Percentiles rank a stretch among this genome's conserved stretches.
Conservation (phyloP, 2,888 invertebrate species). For the Automeris io region DNA sequence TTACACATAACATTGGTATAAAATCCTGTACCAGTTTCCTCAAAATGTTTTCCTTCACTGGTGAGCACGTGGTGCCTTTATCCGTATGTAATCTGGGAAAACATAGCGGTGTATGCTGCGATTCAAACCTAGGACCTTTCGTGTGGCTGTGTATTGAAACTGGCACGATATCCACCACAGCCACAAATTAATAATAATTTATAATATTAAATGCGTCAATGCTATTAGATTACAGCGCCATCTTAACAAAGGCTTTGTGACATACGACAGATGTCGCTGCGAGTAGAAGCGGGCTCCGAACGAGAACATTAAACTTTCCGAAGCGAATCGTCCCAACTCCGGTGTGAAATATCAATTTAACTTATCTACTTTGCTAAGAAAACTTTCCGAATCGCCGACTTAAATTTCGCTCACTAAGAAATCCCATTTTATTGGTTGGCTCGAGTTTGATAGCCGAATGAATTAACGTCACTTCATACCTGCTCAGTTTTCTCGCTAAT, state of each 20-base stretch:
- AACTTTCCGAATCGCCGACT: constrained; percentile 23
- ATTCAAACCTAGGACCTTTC: too few species aligned
- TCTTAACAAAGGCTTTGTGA: not conserved
- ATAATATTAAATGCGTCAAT: too few species aligned
- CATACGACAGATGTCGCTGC: not conserved
- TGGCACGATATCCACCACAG: too few species aligned
- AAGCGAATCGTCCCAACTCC: constrained; percentile 22
- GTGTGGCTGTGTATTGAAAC: too few species aligned
- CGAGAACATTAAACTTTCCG: not conserved
- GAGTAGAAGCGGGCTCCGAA: not conserved
- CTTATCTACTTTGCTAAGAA: constrained; percentile 30
- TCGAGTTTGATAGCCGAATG: constrained; percentile 2
- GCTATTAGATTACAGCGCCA: not conserved
- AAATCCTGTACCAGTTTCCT: too few species aligned
- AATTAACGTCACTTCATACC: constrained; percentile 3
- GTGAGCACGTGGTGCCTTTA: too few species aligned
- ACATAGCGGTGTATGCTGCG: too few species aligned
- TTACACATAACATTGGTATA: too few species aligned
- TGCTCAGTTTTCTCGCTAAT: not conserved
- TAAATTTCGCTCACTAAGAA: constrained; percentile 24
- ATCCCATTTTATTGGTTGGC: constrained; percentile 4
- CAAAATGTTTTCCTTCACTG: too few species aligned
- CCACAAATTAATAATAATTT: too few species aligned
- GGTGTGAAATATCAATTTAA: constrained; percentile 34
- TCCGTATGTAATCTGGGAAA: too few species aligned